These are phyloP conservation scores for Isaurus tuberculatus DNA, from an alignment of 92 coral and sea anemone species.

Conservation along the genomic window DNA sequence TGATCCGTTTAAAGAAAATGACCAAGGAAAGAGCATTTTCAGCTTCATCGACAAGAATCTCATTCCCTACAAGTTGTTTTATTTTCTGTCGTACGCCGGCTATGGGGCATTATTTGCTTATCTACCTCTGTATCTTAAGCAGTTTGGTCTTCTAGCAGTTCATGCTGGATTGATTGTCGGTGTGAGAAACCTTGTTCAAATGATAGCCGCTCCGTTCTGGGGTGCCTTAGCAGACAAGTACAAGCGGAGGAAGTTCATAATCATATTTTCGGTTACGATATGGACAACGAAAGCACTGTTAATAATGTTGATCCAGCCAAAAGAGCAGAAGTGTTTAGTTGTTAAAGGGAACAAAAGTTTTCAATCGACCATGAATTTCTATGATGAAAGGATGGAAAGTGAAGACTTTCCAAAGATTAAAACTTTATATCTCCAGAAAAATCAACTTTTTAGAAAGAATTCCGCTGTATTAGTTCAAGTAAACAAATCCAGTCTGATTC, in stretches of 20 bases:
- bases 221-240: slow-evolving; percentile 59
- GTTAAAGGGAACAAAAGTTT: slow-evolving; percentile 35
- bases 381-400: slow-evolving; percentile 9
- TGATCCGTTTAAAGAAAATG: background rate
- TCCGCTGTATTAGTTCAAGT: background rate
- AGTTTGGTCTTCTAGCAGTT: slow-evolving; percentile 56
- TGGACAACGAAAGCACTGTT: slow-evolving; percentile 55
- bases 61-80: slow-evolving; percentile 55
- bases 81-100: slow-evolving; percentile 60
- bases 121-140: slow-evolving; percentile 63
- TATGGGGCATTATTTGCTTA: slow-evolving; percentile 59
- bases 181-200: slow-evolving; percentile 57
- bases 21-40: background rate
- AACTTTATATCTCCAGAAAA: slow-evolving; percentile 2
- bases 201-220: slow-evolving; percentile 62
- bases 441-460: background rate
- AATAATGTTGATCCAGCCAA: slow-evolving; percentile 55
- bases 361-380: slow-evolving; percentile 34
- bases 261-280: slow-evolving; percentile 41
- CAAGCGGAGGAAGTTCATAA: slow-evolving; percentile 56
- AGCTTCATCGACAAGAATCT: slow-evolving; percentile 47
- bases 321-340: slow-evolving; percentile 48
- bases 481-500: background rate
- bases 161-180: slow-evolving; percentile 61
- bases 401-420: background rate